Base-by-base conservation (phyloP, 1,140 invertebrate genomes). In the Pseudomyrmex concolor region DNA sequence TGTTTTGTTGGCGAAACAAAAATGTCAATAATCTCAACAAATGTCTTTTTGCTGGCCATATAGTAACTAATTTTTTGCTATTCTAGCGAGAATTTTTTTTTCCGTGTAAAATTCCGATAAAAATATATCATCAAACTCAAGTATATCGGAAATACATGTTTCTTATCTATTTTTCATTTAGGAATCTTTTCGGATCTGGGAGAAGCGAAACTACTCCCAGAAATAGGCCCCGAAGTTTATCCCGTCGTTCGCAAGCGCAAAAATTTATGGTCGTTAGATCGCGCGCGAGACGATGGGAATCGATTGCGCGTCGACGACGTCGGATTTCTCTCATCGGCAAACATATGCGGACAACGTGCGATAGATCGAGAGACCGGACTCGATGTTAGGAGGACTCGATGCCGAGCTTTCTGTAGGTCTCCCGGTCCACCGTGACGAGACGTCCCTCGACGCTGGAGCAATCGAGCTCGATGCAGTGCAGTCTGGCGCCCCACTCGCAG, bases 401-500 rank as follows among this genome's bases (percentile, higher is more conserved):
- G 2, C 92, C 92, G 8, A 93, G 88, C 82, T 94, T 94, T 57
- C 94, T 91, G 78, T 94, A 95, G 8, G 94, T 95, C 83, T 95
- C 94, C 63, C 94, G 91, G 25, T 94, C 93, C 7, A 94, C 94
- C 13, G 93, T 95, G 2, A 94, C 93, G 9, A 95, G 91, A 54
- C 89, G 92, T 67, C 93, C 94, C 51, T 94, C 92, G 13, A 94
- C 93, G 67, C 93, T 94, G 9, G 93, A 92, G 81, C 95, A 95
- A 76, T 95, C 95, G 34, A 95, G 94, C 74, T 95, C 95, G 85
- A 95, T 95, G 84, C 94, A 95, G 85, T 95, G 94, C 8, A 95
- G 89, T n/a, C 93, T 90, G 3, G 93, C 94, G 48, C 95, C 95
- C 94, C 95, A 95, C 25, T 95, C 94, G 71, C 95, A 95, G 85